A percentile compares a stretch with the other conserved stretches of the same genome.
These are phyloP conservation scores for Aurelia coerulea DNA, from an alignment of 30 jellyfish, hydroid and myxozoan species.

Conservation along the genomic window DNA sequence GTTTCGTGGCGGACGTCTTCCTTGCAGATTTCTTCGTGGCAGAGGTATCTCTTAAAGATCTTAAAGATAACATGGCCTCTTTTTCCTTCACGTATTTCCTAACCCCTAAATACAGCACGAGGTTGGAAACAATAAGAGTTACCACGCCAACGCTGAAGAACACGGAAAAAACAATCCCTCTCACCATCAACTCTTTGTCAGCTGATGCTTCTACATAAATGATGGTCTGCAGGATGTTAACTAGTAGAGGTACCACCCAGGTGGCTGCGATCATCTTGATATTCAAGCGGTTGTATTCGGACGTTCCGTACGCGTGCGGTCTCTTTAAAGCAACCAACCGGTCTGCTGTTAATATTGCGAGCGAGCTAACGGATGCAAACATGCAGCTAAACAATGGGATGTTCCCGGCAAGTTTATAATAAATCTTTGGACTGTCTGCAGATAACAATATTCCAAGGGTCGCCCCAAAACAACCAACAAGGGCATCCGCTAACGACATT, in stretches of 20 bases:
- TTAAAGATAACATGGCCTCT: not conserved
- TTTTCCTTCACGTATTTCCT: not conserved
- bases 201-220: not conserved
- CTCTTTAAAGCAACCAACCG: constrained; percentile 31
- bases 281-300: not conserved
- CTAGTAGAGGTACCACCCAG: constrained; percentile 24
- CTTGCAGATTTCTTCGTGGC: not conserved
- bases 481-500: constrained; percentile 24
- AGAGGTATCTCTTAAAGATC: not conserved
- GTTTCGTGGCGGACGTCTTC: not conserved
- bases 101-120: not conserved
- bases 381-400: constrained; percentile 35
- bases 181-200: not conserved
- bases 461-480: constrained; percentile 5
- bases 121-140: not conserved
- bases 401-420: constrained; percentile 5
- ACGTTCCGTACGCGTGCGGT: constrained; percentile 4
- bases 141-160: not conserved
- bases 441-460: not conserved
- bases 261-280: not conserved
- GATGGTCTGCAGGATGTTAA: constrained; percentile 13
- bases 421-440: not conserved
- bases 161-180: constrained; percentile 12
- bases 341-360: constrained; percentile 15
- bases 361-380: constrained; percentile 30